phyloP scores from a whole-genome alignment of 2,888 invertebrate genomes.

The Cephus runcator region DNA sequence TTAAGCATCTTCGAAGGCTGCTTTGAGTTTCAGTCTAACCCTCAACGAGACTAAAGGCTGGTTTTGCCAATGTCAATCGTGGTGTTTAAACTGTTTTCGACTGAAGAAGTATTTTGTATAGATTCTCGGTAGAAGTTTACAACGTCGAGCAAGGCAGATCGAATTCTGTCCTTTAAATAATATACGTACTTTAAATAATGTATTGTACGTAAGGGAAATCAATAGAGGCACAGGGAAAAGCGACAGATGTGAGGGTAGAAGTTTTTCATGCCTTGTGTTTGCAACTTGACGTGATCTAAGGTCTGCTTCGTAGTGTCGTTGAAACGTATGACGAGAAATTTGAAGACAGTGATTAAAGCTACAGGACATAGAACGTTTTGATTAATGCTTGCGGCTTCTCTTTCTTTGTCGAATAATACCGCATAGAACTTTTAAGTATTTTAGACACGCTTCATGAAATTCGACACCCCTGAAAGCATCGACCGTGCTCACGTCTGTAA shows the following conservation, averaged over 20 bases:
- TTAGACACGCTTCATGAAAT: background rate
- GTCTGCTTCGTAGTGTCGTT: background rate
- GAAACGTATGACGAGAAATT: background rate
- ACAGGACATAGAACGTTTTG: background rate
- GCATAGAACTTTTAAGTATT: background rate
- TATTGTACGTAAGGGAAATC: slow-evolving; percentile 7
- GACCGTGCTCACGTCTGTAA: background rate
- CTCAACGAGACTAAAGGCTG: background rate
- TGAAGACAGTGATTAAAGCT: background rate
- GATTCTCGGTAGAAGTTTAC: background rate
- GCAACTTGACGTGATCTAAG: background rate
- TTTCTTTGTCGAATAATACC: background rate
- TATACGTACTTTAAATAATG: slow-evolving; percentile 22
- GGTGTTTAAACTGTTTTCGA: background rate
- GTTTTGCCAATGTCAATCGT: too few species aligned
- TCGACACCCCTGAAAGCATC: background rate
- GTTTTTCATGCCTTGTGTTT: slow-evolving; percentile 17
- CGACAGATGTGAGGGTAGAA: slow-evolving; percentile 19
- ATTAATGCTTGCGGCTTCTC: background rate
- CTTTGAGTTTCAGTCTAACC: background rate
- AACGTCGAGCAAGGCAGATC: slow-evolving; percentile 5
- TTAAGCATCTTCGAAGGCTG: background rate
- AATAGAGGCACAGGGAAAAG: slow-evolving; percentile 16
- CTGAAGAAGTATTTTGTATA: background rate
- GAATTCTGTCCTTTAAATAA: slow-evolving; percentile 19